phyloP scores from a whole-genome alignment of 2,113 vertebrate genomes.

The Pyrgilauda ruficollis region DNA sequence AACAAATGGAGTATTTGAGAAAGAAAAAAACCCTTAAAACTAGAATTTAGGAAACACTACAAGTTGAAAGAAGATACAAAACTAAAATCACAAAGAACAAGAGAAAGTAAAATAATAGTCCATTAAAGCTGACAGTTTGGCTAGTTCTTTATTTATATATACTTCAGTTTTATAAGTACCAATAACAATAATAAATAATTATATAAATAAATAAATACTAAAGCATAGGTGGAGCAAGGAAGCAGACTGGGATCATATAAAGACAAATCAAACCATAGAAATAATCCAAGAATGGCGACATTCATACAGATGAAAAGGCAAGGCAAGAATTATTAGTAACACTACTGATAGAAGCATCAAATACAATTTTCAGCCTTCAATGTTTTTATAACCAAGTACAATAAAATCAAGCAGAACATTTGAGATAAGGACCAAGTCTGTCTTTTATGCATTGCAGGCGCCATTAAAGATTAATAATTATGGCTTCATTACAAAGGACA shows the following conservation, averaged over 20 bases:
- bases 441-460: not conserved
- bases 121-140: not conserved
- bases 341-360: not conserved
- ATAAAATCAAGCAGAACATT: not conserved
- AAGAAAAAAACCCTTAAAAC: not conserved
- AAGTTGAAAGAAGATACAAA: not conserved
- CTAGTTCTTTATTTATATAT: not conserved
- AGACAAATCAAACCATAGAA: not conserved
- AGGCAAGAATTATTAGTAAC: not conserved
- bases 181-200: not conserved
- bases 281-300: not conserved
- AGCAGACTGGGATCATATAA: not conserved
- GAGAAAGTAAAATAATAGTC: not conserved
- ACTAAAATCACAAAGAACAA: not conserved
- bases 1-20: not conserved
- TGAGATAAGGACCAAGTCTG: not conserved
- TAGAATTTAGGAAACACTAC: not conserved
- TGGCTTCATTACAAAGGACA: conserved; percentile 3
- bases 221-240: not conserved
- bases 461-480: conserved; percentile 32
- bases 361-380: not conserved
- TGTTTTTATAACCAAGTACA: not conserved
- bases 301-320: not conserved
- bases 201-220: not conserved
- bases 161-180: not conserved